Conservation (phyloP, 2,797 vertebrate genomes). For the Phoeniculus purpureus region DNA sequence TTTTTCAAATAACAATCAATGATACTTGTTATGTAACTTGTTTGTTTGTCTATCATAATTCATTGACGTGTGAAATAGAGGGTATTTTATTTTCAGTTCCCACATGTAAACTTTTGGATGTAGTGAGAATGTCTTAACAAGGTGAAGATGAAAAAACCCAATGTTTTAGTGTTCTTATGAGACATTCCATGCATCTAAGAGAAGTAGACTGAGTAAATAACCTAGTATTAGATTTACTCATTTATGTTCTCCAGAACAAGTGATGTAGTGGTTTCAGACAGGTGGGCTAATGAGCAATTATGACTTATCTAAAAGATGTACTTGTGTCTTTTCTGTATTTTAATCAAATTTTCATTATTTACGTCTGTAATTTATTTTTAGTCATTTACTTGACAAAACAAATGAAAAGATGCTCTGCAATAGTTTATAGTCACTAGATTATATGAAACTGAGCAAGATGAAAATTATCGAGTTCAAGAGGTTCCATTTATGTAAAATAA, state of each 20-base stretch:
- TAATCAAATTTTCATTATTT: background rate
- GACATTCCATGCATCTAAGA: background rate
- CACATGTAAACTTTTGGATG: background rate
- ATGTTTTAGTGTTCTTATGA: background rate
- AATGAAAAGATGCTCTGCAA: background rate
- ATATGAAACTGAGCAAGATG: background rate
- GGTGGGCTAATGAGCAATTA: background rate
- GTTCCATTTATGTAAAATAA: background rate
- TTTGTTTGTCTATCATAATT: background rate
- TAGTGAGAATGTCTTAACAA: background rate
- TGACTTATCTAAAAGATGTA: background rate
- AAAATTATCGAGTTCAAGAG: background rate
- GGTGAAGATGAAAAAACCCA: background rate
- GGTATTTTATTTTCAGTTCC: background rate
- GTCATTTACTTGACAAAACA: background rate
- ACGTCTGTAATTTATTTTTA: background rate
- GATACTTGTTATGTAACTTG: background rate
- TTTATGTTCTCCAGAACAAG: background rate
- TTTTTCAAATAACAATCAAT: constrained; percentile 4
- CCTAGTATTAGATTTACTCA: background rate
- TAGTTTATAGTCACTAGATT: background rate
- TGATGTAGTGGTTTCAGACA: fast-evolving
- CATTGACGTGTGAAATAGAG: background rate
- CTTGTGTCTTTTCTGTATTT: background rate
- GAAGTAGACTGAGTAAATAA: background rate